Evolutionary conservation across 64 coral and sea anemone species (phyloP).

Genomic region (Porites lutea): DNA sequence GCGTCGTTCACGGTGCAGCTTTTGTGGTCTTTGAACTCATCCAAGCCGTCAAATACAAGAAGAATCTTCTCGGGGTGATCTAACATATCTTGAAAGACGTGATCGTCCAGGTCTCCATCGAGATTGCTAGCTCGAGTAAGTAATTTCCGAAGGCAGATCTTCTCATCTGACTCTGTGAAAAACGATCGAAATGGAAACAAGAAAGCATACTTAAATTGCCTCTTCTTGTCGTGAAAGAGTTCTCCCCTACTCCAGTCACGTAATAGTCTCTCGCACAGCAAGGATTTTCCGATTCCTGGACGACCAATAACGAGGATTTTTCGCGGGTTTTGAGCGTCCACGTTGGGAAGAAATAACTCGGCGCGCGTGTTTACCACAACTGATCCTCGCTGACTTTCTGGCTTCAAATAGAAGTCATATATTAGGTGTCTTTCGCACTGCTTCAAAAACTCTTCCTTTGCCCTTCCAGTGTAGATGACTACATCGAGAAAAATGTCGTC

Average conservation of each 20-base stretch:
- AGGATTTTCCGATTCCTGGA: constrained; percentile 51
- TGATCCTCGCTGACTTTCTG: neutral
- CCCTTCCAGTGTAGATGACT: constrained; percentile 25
- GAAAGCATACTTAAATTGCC: neutral
- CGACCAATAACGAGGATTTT: constrained; percentile 52
- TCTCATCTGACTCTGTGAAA: neutral
- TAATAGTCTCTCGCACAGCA: constrained; percentile 16
- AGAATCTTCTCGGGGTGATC: constrained; percentile 22
- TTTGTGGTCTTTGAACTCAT: constrained; percentile 48
- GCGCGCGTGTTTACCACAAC: neutral
- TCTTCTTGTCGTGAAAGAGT: neutral
- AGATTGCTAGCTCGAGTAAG: neutral
- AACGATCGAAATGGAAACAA: constrained; percentile 37
- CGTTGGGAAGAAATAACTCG: constrained; percentile 31
- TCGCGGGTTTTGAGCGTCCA: neutral
- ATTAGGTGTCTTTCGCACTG: neutral
- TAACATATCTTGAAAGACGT: neutral
- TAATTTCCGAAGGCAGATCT: constrained; percentile 19
- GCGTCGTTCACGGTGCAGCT: neutral
- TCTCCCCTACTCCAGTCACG: constrained; percentile 26
- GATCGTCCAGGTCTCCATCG: neutral
- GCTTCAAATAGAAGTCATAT: constrained; percentile 21
- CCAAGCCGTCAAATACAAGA: constrained; percentile 60
- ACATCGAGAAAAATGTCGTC: constrained; percentile 39
- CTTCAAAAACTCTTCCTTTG: neutral